phyloP scores from a whole-genome alignment of 2,888 invertebrate species.

The Rhorus exstirpatorius region DNA sequence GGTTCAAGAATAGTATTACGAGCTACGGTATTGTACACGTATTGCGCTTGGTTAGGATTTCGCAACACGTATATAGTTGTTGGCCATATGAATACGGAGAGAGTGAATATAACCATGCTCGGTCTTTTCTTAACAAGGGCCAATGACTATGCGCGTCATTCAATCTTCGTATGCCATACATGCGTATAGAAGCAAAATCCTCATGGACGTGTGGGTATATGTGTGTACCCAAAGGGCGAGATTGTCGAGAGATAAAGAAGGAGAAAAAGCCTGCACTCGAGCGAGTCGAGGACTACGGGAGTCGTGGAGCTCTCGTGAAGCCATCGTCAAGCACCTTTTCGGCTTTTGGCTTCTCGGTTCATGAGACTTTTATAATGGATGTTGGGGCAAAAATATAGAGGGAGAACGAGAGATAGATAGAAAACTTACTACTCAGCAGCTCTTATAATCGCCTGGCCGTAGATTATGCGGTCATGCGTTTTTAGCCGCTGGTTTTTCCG shows the following conservation, averaged over 20 bases:
- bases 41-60: conserved; percentile 20
- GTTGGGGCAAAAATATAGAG: conserved; percentile 27
- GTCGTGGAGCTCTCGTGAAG: conserved; percentile 43
- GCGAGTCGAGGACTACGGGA: conserved; percentile 63
- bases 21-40: not conserved
- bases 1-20: conserved; percentile 17
- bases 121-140: not conserved
- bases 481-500: conserved; percentile 43
- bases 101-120: not conserved
- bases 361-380: conserved; percentile 54
- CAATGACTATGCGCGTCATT: conserved; percentile 14
- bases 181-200: conserved; percentile 19
- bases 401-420: conserved; percentile 26
- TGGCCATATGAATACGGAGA: conserved; percentile 7
- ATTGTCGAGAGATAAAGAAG: conserved; percentile 61
- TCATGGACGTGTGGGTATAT: conserved; percentile 10
- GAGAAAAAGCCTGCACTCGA: conserved; percentile 56
- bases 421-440: conserved; percentile 51
- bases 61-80: not conserved
- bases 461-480: conserved; percentile 68
- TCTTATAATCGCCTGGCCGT: conserved; percentile 61
- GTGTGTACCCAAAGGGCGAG: conserved; percentile 41
- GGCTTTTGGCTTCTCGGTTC: conserved; percentile 66
- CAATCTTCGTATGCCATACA: not conserved
- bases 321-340: conserved; percentile 67